Percentiles rank a stretch among this genome's conserved stretches.
Conservation (phyloP, 2,888 invertebrate species). For the Itoplectis maculator region DNA sequence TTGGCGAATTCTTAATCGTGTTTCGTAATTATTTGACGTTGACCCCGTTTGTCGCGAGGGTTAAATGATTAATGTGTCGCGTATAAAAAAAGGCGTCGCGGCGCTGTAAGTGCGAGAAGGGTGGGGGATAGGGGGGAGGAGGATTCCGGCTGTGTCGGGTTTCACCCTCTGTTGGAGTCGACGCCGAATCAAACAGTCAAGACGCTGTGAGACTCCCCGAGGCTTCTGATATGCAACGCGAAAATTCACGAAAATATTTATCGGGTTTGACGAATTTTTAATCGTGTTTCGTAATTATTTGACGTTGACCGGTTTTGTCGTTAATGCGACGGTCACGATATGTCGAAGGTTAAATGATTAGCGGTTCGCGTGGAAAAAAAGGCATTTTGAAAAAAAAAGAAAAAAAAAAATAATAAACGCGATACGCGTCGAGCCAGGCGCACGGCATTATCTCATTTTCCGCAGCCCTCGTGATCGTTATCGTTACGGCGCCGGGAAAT, state of each 20-base stretch:
- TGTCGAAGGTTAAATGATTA: too few relatives aligned
- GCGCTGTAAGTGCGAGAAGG: background rate
- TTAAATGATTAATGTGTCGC: too few relatives aligned
- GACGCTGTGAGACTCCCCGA: background rate
- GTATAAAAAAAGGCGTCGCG: too few relatives aligned
- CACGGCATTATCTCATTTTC: background rate
- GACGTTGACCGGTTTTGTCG: background rate
- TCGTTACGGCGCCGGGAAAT: background rate
- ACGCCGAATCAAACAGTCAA: conserved; percentile 28
- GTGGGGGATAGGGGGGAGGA: background rate
- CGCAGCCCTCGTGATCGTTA: too few relatives aligned
- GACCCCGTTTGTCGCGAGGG: too few relatives aligned
- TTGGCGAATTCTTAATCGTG: background rate
- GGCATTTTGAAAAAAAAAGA: too few relatives aligned
- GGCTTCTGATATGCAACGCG: too few relatives aligned
- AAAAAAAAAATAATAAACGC: too few relatives aligned
- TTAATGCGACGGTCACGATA: too few relatives aligned
- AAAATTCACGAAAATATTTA: background rate
- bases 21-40: background rate
- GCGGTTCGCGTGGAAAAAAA: too few relatives aligned
- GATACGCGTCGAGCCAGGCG: too few relatives aligned
- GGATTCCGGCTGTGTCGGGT: conserved; percentile 35
- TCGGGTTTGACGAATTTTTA: background rate
- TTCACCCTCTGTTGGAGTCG: conserved; percentile 28
- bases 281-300: too few relatives aligned